Evolutionary conservation across 2,113 vertebrate genomes (phyloP).

Genomic region (Martes martes): DNA sequence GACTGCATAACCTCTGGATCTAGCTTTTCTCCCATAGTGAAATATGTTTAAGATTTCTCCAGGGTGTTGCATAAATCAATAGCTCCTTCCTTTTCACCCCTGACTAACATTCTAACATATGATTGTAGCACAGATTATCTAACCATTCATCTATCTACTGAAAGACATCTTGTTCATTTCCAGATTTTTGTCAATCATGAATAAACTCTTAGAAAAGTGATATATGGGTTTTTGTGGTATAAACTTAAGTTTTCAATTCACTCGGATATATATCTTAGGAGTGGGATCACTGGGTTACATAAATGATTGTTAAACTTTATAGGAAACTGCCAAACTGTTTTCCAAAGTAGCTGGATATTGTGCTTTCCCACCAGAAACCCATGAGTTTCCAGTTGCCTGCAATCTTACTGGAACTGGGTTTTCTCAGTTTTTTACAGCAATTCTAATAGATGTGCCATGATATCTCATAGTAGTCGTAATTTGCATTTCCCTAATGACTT

Average conservation of each 20-base stretch:
- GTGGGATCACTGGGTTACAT: background rate
- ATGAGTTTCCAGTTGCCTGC: background rate
- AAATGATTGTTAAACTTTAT: background rate
- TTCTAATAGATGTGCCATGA: background rate
- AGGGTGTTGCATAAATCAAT: background rate
- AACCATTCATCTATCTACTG: too few relatives aligned
- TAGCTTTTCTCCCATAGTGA: background rate
- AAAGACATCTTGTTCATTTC: background rate
- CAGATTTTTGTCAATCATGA: background rate
- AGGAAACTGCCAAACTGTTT: background rate
- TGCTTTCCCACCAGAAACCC: background rate
- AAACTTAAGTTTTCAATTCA: background rate
- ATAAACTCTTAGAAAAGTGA: background rate
- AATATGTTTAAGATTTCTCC: background rate
- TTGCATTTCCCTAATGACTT: background rate
- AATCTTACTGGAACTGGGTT: background rate
- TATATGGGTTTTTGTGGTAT: background rate
- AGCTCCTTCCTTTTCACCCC: background rate
- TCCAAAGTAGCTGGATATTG: background rate
- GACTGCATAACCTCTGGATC: background rate
- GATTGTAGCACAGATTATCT: background rate
- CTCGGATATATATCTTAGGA: background rate
- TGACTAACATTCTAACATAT: background rate
- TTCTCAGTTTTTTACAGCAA: background rate
- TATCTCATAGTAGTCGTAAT: background rate